Conservation (phyloP, 2,888 invertebrate genomes). For the Cabera pusaria region DNA sequence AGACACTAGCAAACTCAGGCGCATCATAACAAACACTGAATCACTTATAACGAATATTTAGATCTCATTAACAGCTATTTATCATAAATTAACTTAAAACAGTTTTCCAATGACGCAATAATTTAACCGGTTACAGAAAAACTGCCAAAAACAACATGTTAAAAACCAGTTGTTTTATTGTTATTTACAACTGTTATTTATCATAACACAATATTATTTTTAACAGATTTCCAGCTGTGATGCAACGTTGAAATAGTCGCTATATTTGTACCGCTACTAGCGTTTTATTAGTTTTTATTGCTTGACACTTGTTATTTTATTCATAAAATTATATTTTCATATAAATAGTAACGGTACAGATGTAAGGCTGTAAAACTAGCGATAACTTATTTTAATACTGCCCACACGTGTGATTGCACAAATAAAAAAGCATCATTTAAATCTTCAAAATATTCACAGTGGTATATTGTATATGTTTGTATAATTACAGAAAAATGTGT, state of each 20-base stretch:
- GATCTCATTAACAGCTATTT: conserved; percentile 59
- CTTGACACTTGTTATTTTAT: conserved; percentile 34
- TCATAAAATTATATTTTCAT: conserved; percentile 27
- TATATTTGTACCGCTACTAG: conserved; percentile 14
- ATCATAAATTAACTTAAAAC: conserved; percentile 47
- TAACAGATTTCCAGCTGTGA: too few species aligned
- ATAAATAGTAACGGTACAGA: conserved; percentile 33
- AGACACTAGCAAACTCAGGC: conserved; percentile 48
- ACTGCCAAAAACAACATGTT: too few species aligned
- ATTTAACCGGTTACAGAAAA: conserved; percentile 31
- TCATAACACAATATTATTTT: too few species aligned
- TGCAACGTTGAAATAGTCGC: too few species aligned
- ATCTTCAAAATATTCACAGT: too few species aligned
- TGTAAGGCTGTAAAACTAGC: conserved; percentile 36
- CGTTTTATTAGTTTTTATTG: conserved; percentile 29
- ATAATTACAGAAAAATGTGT: too few species aligned
- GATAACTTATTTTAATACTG: conserved; percentile 38
- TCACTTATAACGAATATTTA: conserved; percentile 62
- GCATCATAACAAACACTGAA: conserved; percentile 65
- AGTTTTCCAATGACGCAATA: conserved; percentile 31
- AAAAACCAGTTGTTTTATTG: too few species aligned
- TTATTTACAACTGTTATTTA: too few species aligned
- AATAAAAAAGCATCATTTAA: conserved; percentile 27
- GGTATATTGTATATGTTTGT: too few species aligned
- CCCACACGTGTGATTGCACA: conserved; percentile 32